Evolutionary conservation across 2,113 vertebrate genomes (phyloP).

Genomic region (Peromyscus leucopus): DNA sequence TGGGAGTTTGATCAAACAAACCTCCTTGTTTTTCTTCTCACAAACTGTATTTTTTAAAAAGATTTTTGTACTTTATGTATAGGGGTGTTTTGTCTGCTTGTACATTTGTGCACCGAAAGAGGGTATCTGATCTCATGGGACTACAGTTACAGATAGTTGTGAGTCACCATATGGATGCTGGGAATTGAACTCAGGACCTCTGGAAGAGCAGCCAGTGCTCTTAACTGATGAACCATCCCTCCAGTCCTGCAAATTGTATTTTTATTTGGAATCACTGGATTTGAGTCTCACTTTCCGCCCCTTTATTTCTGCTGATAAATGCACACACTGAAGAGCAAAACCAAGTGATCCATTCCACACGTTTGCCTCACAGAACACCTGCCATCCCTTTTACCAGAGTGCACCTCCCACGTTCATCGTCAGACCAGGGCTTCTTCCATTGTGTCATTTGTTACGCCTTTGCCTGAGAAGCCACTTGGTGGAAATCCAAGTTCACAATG

Average conservation of each 20-base stretch:
- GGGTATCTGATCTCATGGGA: too few species aligned
- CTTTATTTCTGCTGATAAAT: slow-evolving; percentile 5
- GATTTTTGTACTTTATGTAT: too few species aligned
- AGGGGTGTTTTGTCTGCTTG: too few species aligned
- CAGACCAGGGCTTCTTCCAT: background rate
- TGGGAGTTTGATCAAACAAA: background rate
- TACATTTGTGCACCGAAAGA: too few species aligned
- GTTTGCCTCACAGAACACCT: background rate
- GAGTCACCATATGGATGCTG: too few species aligned
- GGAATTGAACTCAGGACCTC: too few species aligned
- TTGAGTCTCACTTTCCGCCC: background rate
- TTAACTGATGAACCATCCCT: too few species aligned
- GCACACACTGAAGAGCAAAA: background rate
- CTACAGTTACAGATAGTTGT: too few species aligned
- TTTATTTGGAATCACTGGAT: background rate
- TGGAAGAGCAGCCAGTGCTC: too few species aligned
- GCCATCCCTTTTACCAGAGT: background rate
- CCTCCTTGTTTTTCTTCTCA: background rate
- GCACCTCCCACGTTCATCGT: background rate
- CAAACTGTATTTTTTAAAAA: background rate
- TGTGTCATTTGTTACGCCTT: background rate
- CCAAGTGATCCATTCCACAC: background rate
- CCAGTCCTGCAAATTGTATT: background rate
- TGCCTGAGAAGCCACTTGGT: background rate
- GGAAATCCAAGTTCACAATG: background rate